A percentile compares a stretch with the other conserved stretches of the same genome.
Evolutionary conservation across 2,797 vertebrate species (phyloP).

Genomic region (Aplochiton taeniatus): DNA sequence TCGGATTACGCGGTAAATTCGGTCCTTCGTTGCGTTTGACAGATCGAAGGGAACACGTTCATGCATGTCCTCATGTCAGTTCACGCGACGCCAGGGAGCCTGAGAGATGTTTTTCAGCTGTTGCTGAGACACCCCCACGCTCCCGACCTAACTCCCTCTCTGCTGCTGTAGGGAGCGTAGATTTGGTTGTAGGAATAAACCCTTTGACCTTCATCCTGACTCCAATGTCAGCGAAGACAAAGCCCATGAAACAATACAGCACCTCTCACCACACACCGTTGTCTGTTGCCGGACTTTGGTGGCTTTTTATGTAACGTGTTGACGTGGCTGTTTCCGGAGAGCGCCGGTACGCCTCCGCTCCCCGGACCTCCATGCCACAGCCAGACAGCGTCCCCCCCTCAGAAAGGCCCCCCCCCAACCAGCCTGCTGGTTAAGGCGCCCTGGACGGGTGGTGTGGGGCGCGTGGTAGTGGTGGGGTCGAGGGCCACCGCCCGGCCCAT

Average conservation of each 20-base stretch:
- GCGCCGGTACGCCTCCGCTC: conserved; percentile 17
- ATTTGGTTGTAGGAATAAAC: too few relatives aligned
- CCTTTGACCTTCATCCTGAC: too few relatives aligned
- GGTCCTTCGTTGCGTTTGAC: neutral
- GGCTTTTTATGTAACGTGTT: neutral
- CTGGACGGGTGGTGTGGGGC: neutral
- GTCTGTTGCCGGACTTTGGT: too few relatives aligned
- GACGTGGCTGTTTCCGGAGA: conserved; percentile 28
- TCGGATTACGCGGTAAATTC: too few relatives aligned
- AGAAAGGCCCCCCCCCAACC: neutral
- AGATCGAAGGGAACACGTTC: conserved; percentile 8
- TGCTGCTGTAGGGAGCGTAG: neutral
- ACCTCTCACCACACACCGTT: too few relatives aligned
- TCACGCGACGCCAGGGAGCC: conserved; percentile 6
- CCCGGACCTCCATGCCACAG: conserved; percentile 25
- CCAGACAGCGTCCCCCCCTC: neutral
- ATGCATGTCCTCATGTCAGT: conserved; percentile 16
- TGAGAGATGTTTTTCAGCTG: conserved; percentile 15
- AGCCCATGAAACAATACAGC: too few relatives aligned
- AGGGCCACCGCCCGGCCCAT: conserved; percentile 59
- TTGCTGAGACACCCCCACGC: neutral
- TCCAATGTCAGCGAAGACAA: too few relatives aligned
- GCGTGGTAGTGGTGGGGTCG: conserved; percentile 57
- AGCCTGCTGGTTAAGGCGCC: conserved; percentile 4
- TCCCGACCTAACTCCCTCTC: neutral